phyloP scores from a whole-genome alignment of 2,888 invertebrate genomes.

The Gymnosoma rotundatum region DNA sequence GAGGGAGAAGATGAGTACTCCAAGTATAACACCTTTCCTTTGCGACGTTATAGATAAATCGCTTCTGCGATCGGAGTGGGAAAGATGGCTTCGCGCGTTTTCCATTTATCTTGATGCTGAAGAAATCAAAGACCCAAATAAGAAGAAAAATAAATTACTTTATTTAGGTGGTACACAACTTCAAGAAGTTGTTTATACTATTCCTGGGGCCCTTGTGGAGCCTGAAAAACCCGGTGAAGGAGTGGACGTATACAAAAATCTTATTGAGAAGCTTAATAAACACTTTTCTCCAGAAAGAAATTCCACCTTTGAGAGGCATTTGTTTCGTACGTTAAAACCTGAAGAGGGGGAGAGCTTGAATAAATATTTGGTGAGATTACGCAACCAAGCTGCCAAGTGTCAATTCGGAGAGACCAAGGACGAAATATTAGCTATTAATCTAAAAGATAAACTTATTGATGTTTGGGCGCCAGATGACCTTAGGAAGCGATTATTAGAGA shows the following conservation, averaged over 20 bases:
- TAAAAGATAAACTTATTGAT: slow-evolving; percentile 64
- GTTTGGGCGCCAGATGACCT: slow-evolving; percentile 62
- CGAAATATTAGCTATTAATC: slow-evolving; percentile 14
- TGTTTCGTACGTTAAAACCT: slow-evolving; percentile 69
- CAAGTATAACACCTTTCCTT: slow-evolving; percentile 5
- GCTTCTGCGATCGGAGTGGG: slow-evolving; percentile 54
- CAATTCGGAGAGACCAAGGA: slow-evolving; percentile 58
- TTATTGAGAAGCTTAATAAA: slow-evolving; percentile 40
- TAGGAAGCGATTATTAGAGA: slow-evolving; percentile 62
- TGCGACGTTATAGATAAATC: slow-evolving; percentile 42
- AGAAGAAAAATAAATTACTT: slow-evolving; percentile 59
- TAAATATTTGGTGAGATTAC: slow-evolving; percentile 74
- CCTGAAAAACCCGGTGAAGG: neutral
- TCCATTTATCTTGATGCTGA: slow-evolving; percentile 58
- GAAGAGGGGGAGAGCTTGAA: slow-evolving; percentile 75
- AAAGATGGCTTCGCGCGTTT: slow-evolving; percentile 57
- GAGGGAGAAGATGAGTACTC: neutral
- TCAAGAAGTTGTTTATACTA: slow-evolving; percentile 50
- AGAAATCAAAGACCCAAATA: slow-evolving; percentile 53
- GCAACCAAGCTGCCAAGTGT: slow-evolving; percentile 63
- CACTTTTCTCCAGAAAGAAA: slow-evolving; percentile 62
- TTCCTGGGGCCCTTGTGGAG: slow-evolving; percentile 40
- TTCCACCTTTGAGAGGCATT: slow-evolving; percentile 71
- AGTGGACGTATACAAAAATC: slow-evolving; percentile 14
- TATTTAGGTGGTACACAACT: slow-evolving; percentile 65